Evolutionary conservation across 2,113 vertebrate species (phyloP).

Genomic region (Nesoenas mayeri): DNA sequence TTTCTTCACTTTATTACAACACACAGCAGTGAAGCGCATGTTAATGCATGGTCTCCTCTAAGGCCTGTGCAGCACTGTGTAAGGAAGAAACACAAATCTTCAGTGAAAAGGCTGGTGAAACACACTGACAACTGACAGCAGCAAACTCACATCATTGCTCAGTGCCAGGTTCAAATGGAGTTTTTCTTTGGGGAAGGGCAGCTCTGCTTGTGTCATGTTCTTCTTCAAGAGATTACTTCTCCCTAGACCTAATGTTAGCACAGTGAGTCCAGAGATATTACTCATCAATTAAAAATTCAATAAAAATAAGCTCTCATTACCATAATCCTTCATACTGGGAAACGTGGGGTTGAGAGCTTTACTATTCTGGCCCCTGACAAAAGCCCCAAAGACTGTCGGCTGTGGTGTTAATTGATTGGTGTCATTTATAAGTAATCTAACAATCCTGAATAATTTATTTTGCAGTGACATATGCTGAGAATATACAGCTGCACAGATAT

Average conservation of each 20-base stretch:
- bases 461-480: conserved; percentile 56
- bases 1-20: background rate
- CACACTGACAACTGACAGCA: background rate
- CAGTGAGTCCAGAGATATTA: background rate
- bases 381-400: background rate
- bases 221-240: conserved; percentile 32
- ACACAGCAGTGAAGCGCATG: background rate
- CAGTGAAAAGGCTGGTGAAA: background rate
- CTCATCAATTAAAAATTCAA: conserved; percentile 58
- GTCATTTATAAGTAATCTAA: conserved; percentile 72
- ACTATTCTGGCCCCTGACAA: conserved; percentile 25
- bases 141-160: background rate
- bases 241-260: background rate
- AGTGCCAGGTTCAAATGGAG: background rate
- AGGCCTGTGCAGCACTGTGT: background rate
- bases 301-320: conserved; percentile 31
- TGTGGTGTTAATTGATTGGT: conserved; percentile 69
- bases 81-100: background rate
- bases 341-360: conserved; percentile 34
- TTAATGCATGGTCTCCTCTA: background rate
- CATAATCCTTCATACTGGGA: conserved; percentile 52
- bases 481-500: conserved; percentile 49
- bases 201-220: background rate
- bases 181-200: background rate
- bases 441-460: conserved; percentile 76